Base-by-base conservation (phyloP, 2,888 invertebrate genomes). In the Eupithecia subumbrata region DNA sequence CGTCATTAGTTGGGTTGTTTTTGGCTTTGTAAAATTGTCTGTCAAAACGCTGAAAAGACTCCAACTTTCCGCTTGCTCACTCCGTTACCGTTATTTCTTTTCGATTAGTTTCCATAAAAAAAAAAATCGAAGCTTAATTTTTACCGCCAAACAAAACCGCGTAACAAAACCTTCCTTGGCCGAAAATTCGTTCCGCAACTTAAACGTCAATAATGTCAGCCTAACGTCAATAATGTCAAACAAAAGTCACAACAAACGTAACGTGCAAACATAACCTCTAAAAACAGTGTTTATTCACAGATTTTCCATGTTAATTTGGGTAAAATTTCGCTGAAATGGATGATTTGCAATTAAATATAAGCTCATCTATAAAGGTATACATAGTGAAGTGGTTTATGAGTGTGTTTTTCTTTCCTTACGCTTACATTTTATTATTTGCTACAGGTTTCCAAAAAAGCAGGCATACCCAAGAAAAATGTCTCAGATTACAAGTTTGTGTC, bases 301-400 rank as follows among this genome's bases (percentile, higher is more conserved):
- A 12, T 12, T 25, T 71, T 63, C 64, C 77, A 73, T 83, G 75
- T 81, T 80, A 66, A 72, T 74, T 64, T 72, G 64, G 30, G 22
- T 75, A 63, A 67, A 71, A 69, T 78, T 70, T 71, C 22, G n/a
- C 71, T 77, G 85, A 84, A 81, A 95, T 95, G 95, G 95, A 95
- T 82, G 95, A 95, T 86, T 88, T 95, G 87, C 95, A 95, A 83
- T 85, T 95, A 76, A 95, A 95, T 90, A 95, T 95, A 83, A 87
- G 91, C 30, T 84, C 87, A 52, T 77, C 85, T 22, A 92, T 87
- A 80, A 92, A 91, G 87, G 95, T 94, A 84, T 82, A 87, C 84
- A 48, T 9, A 30, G 12, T 14, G n/a, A 70, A 43, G 25, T 64
- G 34, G 64, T 25, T 18, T 5, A 25, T 18, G n/a, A 60, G 63